Evolutionary conservation across 2,888 invertebrate genomes (phyloP).

Genomic region (Willowsia nigromaculata): DNA sequence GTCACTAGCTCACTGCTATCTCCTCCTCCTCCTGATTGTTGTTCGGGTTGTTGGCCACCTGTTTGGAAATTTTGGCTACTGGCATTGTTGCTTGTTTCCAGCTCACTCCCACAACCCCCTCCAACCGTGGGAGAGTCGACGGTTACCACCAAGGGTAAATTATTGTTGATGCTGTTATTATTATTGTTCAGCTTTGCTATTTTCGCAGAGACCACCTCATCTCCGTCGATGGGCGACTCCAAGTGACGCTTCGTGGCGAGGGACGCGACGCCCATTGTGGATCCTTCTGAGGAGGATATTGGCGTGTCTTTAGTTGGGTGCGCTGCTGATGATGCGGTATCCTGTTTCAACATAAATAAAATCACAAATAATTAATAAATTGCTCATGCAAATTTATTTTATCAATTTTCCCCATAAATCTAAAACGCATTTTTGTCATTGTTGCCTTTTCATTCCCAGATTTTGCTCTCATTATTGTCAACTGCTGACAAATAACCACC

Average conservation of each 20-base stretch:
- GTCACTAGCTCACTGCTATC: constrained; percentile 76
- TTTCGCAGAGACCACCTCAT: constrained; percentile 73
- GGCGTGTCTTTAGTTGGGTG: background rate
- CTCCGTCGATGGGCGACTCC: constrained; percentile 74
- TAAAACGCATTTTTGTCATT: too few species aligned
- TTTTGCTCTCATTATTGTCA: background rate
- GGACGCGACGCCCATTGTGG: constrained; percentile 78
- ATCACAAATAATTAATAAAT: constrained; percentile 20
- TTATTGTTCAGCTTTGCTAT: constrained; percentile 66
- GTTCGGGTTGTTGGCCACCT: background rate
- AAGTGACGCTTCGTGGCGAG: constrained; percentile 77
- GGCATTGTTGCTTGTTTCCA: background rate
- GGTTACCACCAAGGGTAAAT: background rate
- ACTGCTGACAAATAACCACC: background rate
- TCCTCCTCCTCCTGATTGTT: background rate
- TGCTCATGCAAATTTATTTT: background rate
- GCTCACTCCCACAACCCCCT: background rate
- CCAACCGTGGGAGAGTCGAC: background rate
- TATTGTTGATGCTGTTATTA: constrained; percentile 40
- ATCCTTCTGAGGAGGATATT: background rate
- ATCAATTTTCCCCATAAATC: background rate
- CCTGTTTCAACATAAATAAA: too few species aligned
- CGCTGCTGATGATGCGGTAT: constrained; percentile 31
- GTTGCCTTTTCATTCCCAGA: background rate
- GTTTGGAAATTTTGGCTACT: constrained; percentile 37